A percentile compares a stretch with the other conserved stretches of the same genome.
phyloP scores from a whole-genome alignment of 1,140 invertebrate genomes.

The Copidosoma floridanum region DNA sequence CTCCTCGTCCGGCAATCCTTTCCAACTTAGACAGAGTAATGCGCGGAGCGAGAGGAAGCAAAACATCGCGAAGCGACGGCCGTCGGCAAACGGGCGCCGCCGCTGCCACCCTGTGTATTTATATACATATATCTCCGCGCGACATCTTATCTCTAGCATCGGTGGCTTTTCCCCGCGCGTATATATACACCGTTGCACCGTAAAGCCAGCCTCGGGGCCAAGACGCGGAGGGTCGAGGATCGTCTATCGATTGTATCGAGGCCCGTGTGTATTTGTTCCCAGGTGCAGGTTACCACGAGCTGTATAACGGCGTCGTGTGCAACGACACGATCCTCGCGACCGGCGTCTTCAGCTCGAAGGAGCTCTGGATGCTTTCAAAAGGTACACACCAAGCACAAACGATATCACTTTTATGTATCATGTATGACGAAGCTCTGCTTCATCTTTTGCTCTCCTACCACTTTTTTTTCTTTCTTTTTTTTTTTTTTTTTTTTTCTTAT shows the following conservation, averaged over 20 bases:
- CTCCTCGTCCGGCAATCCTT: no score
- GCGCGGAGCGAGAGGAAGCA: no score
- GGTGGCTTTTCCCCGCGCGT: not conserved
- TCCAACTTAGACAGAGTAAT: no score
- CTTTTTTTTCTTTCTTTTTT: not conserved
- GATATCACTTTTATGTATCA: no score
- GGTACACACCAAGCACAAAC: no score
- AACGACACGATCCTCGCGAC: constrained; percentile 98
- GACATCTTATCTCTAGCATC: constrained; percentile 8
- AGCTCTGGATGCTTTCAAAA: constrained; percentile 95
- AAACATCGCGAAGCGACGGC: no score
- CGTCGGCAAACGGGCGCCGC: no score
- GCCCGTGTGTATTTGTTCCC: constrained; percentile 53
- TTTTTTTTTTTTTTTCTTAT: no score
- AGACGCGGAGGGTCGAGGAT: not conserved
- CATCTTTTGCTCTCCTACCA: constrained; percentile 4
- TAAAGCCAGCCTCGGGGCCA: no score
- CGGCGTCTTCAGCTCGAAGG: constrained; percentile 97
- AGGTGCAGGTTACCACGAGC: constrained; percentile 91
- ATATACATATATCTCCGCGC: not conserved
- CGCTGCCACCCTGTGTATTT: not conserved
- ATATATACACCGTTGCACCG: not conserved
- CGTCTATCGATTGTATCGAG: constrained; percentile 26
- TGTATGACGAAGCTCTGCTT: not conserved
- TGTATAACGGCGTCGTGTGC: constrained; percentile 95